A percentile compares a stretch with the other conserved stretches of the same genome.
Conservation (phyloP, 1,140 invertebrate genomes). For the Drosophila arawakana region DNA sequence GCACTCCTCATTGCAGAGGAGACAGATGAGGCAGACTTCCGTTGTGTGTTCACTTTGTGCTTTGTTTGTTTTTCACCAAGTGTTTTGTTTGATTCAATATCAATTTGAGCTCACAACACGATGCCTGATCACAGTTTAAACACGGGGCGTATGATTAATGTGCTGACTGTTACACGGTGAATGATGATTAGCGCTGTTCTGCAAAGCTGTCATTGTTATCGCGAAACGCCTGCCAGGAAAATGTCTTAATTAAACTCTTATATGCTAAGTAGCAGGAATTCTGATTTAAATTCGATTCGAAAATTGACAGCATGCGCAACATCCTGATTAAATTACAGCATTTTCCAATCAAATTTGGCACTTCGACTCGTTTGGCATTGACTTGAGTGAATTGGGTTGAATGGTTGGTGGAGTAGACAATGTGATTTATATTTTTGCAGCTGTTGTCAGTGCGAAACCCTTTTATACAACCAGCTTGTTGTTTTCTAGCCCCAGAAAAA, state of each 20-base stretch:
- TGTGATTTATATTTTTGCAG: conserved; percentile 13
- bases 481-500: conserved; percentile 10
- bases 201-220: not conserved
- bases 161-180: conserved; percentile 40
- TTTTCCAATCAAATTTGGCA: conserved; percentile 27
- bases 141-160: conserved; percentile 68
- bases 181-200: conserved; percentile 27
- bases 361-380: not conserved
- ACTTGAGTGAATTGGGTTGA: not conserved
- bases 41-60: not conserved
- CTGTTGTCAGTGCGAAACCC: conserved; percentile 41
- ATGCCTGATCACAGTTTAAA: conserved; percentile 49
- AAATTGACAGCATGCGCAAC: conserved; percentile 12
- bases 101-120: conserved; percentile 41
- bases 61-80: conserved; percentile 22
- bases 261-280: conserved; percentile 19
- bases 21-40: not conserved
- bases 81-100: conserved; percentile 70
- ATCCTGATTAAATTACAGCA: conserved; percentile 11
- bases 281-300: not conserved
- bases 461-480: conserved; percentile 29
- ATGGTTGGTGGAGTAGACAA: not conserved
- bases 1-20: not conserved
- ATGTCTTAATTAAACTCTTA: conserved; percentile 36
- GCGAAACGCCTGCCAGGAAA: not conserved